These are phyloP conservation scores for Melanotaenia trifasciata DNA, from an alignment of 2,797 vertebrate genomes.

Conservation along the genomic window DNA sequence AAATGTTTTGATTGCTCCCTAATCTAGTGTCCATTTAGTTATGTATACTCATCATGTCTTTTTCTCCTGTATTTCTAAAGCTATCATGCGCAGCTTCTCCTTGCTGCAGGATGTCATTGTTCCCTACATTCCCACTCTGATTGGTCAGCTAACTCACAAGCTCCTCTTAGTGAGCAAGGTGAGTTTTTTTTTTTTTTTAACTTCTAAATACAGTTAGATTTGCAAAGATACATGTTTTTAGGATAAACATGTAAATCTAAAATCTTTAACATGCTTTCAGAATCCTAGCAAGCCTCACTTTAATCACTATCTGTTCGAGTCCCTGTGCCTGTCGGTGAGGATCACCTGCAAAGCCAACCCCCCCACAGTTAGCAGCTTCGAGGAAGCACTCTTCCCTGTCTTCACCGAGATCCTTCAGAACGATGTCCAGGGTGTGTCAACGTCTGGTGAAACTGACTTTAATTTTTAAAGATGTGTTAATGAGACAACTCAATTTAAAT, in stretches of 20 bases:
- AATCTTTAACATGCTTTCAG: constrained; percentile 75
- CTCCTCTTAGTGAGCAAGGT: constrained; percentile 98
- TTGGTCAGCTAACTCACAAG: constrained; percentile 96
- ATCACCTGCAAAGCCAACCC: constrained; percentile 97
- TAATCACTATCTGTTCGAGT: constrained; percentile 99
- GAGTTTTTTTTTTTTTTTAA: constrained; percentile 44
- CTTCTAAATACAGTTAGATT: neutral
- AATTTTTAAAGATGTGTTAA: neutral
- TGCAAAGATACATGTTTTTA: neutral
- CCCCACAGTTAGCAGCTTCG: constrained; percentile 91
- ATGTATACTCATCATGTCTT: constrained; percentile 10
- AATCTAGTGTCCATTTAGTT: constrained; percentile 1
- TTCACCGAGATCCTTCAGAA: constrained; percentile 98
- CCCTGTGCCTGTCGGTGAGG: constrained; percentile 94
- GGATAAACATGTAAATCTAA: neutral
- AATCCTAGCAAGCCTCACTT: constrained; percentile 99
- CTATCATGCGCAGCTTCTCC: constrained; percentile 99
- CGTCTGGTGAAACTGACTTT: neutral
- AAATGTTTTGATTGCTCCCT: neutral
- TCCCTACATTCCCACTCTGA: constrained; percentile 95
- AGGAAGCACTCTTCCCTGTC: constrained; percentile 96
- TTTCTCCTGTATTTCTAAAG: constrained; percentile 73
- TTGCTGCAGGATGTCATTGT: constrained; percentile 96
- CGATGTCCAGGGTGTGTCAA: constrained; percentile 92
- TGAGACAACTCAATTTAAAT: neutral